phyloP scores from a whole-genome alignment of 2,113 vertebrate genomes.

The Oriolus oriolus region DNA sequence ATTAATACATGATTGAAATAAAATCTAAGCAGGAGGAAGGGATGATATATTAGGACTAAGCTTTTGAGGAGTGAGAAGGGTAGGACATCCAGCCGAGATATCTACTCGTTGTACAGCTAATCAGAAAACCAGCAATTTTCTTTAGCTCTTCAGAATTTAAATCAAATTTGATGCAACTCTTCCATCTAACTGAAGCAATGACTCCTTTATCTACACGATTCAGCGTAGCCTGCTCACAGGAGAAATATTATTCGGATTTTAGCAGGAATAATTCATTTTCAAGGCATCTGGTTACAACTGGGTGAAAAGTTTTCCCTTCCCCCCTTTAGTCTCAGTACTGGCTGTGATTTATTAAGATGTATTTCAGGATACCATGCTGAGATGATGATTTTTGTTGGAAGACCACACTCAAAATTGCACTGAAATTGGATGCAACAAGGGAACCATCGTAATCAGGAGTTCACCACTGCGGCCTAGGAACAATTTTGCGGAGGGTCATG shows the following conservation, averaged over 20 bases:
- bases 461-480: neutral
- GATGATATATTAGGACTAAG: neutral
- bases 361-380: neutral
- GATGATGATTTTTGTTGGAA: slow-evolving; percentile 18
- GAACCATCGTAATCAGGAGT: neutral
- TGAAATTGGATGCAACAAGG: slow-evolving; percentile 26
- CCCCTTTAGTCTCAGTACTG: neutral
- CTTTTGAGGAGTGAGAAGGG: neutral
- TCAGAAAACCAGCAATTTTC: neutral
- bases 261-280: neutral
- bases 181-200: neutral
- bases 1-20: neutral
- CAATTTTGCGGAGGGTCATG: neutral
- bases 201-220: neutral
- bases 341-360: neutral
- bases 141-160: neutral
- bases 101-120: neutral
- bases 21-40: neutral
- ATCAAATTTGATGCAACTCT: neutral
- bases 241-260: neutral
- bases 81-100: neutral
- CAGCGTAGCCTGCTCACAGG: neutral
- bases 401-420: neutral
- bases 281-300: neutral
- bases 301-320: neutral